Conservation (phyloP, 2,888 invertebrate species). For the Chalcis sispes region DNA sequence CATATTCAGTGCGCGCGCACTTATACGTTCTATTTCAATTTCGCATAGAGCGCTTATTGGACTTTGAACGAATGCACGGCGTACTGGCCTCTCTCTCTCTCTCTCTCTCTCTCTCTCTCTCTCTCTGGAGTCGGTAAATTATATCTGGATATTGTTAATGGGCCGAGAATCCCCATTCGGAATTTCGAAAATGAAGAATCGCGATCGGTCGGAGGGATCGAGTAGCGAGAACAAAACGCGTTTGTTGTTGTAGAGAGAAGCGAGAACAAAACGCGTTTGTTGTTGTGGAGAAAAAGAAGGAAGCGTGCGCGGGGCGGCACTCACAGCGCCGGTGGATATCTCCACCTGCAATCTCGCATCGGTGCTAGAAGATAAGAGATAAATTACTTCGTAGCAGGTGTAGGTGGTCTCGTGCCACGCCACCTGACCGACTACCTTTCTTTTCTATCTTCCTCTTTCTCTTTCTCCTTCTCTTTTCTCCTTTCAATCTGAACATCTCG, state of each 20-base stretch:
- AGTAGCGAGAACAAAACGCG: not conserved
- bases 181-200: conserved; percentile 51
- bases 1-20: conserved; percentile 33
- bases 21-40: conserved; percentile 26
- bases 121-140: conserved; percentile 40
- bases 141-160: conserved; percentile 14
- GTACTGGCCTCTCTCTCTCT: not conserved
- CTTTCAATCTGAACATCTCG: not conserved
- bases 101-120: conserved; percentile 4
- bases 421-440: conserved; percentile 58
- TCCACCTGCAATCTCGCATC: conserved; percentile 65
- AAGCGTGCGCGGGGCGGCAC: conserved; percentile 25
- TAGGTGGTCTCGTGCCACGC: conserved; percentile 69
- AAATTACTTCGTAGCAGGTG: conserved; percentile 71
- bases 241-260: not conserved
- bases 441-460: conserved; percentile 19
- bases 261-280: conserved; percentile 40
- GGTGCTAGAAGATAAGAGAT: conserved; percentile 63
- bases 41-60: not conserved
- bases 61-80: too few relatives aligned
- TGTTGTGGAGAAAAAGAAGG: conserved; percentile 44
- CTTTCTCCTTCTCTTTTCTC: not conserved
- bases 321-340: conserved; percentile 54
- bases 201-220: not conserved
- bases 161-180: not conserved